Evolutionary conservation across 2,888 invertebrate species (phyloP).

Genomic region (Campoplex nolae): DNA sequence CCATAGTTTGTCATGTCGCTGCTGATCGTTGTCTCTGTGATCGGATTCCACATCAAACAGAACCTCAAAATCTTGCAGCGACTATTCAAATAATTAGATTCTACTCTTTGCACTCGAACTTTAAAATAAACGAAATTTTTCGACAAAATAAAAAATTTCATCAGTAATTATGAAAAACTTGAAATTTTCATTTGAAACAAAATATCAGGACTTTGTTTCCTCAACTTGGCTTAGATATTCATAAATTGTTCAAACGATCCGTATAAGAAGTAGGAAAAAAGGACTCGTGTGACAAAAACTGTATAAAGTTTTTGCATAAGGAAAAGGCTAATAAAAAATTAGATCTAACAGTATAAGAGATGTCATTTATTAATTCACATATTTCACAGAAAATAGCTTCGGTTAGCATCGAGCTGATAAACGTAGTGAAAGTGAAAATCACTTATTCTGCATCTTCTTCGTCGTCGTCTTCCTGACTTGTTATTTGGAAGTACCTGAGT

Average conservation of each 20-base stretch:
- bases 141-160: not conserved
- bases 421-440: constrained; percentile 70
- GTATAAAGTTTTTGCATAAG: constrained; percentile 23
- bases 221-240: not conserved
- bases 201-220: not conserved
- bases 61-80: not conserved
- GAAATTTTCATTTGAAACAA: not conserved
- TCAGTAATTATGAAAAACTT: not conserved
- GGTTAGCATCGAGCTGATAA: constrained; percentile 71
- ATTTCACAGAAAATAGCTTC: constrained; percentile 75
- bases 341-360: constrained; percentile 33
- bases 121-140: not conserved
- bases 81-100: not conserved
- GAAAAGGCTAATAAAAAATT: constrained; percentile 15
- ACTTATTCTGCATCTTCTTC: constrained; percentile 95
- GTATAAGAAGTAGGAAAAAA: not conserved
- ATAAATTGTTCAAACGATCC: not conserved
- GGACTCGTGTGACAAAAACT: no score
- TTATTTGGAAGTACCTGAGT: constrained; percentile 99
- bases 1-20: not conserved
- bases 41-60: not conserved
- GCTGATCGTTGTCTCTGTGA: not conserved
- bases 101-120: not conserved
- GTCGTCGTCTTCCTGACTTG: constrained; percentile 90
- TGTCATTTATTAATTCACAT: constrained; percentile 74